phyloP scores from a whole-genome alignment of 2,888 invertebrate genomes.

The Macroteleia sp. region DNA sequence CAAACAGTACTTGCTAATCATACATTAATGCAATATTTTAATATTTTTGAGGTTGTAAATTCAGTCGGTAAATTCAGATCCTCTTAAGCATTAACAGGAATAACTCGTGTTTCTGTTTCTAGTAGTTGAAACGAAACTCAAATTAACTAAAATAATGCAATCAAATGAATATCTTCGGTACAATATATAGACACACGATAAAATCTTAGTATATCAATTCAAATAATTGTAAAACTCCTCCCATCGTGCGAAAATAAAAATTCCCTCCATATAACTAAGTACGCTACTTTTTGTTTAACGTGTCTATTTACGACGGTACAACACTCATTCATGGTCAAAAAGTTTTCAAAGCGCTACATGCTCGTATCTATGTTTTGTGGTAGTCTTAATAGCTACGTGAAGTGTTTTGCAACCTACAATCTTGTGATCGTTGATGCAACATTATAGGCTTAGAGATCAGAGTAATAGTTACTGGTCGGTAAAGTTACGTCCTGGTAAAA shows the following conservation, averaged over 20 bases:
- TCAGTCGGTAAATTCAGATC: too few relatives aligned
- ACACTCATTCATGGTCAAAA: slow-evolving; percentile 34
- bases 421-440: slow-evolving; percentile 60
- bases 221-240: slow-evolving; percentile 3
- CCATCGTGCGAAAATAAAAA: slow-evolving; percentile 17
- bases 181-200: slow-evolving; percentile 1
- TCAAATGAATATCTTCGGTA: too few relatives aligned
- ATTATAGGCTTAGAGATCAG: slow-evolving; percentile 51
- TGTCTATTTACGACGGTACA: slow-evolving; percentile 30
- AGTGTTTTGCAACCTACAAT: slow-evolving; percentile 61
- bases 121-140: too few relatives aligned
- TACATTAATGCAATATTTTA: too few relatives aligned
- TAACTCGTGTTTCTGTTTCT: too few relatives aligned
- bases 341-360: slow-evolving; percentile 27
- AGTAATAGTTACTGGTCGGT: slow-evolving; percentile 50
- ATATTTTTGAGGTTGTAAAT: too few relatives aligned
- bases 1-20: too few relatives aligned
- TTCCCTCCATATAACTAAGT: slow-evolving; percentile 20
- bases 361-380: slow-evolving; percentile 35
- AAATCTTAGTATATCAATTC: slow-evolving; percentile 7
- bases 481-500: slow-evolving; percentile 55
- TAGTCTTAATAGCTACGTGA: slow-evolving; percentile 56
- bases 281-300: slow-evolving; percentile 32
- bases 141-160: too few relatives aligned
- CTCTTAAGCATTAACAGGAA: too few relatives aligned